Evolutionary conservation across 2,113 vertebrate species (phyloP).

Genomic region (Scomber colias): DNA sequence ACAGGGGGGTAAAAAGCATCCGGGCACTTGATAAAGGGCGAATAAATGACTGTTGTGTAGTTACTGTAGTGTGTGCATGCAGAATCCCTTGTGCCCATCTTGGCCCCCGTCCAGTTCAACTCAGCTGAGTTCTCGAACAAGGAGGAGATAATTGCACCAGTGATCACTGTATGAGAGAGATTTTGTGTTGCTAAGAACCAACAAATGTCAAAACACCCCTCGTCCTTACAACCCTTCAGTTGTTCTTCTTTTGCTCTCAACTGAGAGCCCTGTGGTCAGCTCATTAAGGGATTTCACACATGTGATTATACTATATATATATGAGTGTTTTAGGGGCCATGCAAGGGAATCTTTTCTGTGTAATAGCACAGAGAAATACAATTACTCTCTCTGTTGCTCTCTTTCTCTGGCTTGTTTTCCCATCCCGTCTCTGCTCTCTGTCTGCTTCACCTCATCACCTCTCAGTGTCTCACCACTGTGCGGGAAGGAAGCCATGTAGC

Average conservation of each 20-base stretch:
- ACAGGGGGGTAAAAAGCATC: conserved; percentile 30
- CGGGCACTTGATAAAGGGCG: conserved; percentile 41
- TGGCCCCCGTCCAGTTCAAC: conserved; percentile 70
- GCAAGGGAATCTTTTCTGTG: conserved; percentile 44
- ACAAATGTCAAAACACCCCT: conserved; percentile 61
- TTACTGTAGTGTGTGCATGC: conserved; percentile 34
- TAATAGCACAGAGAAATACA: conserved; percentile 28
- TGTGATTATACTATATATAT: conserved; percentile 63
- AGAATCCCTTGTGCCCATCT: conserved; percentile 69
- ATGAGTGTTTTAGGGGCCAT: conserved; percentile 51
- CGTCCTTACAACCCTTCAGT: conserved; percentile 66
- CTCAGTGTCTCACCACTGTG: conserved; percentile 58
- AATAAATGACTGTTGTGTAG: conserved; percentile 59
- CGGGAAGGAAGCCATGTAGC: conserved; percentile 53
- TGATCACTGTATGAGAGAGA: conserved; percentile 68
- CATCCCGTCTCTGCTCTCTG: conserved; percentile 69
- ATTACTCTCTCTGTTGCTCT: conserved; percentile 48
- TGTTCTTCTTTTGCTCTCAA: conserved; percentile 57
- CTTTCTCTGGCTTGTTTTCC: conserved; percentile 18
- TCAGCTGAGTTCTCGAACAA: conserved; percentile 76
- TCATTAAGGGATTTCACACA: conserved; percentile 72
- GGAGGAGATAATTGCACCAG: conserved; percentile 64
- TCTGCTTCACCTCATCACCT: conserved; percentile 83
- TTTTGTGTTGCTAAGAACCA: conserved; percentile 65
- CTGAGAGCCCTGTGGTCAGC: conserved; percentile 62